Percentiles rank a stretch among this genome's conserved stretches.
Evolutionary conservation across 2,113 vertebrate genomes (phyloP).

Genomic region (Tachuris rubrigastra): DNA sequence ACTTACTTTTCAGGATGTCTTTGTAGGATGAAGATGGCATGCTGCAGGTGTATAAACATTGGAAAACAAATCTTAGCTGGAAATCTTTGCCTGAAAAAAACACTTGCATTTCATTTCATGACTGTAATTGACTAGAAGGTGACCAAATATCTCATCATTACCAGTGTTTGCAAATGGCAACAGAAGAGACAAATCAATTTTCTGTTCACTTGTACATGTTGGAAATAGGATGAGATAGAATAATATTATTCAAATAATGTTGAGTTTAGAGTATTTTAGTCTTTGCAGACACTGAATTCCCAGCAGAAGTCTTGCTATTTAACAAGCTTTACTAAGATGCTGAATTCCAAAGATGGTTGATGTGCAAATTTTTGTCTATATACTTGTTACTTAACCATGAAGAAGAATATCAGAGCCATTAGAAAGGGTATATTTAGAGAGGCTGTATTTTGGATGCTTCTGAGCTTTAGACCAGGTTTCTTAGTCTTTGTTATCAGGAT

Average conservation of each 20-base stretch:
- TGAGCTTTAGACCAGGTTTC: neutral
- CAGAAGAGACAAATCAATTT: neutral
- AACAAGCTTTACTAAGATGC: neutral
- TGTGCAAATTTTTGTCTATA: neutral
- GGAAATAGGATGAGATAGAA: neutral
- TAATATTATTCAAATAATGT: neutral
- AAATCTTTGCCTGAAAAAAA: neutral
- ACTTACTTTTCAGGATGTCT: neutral
- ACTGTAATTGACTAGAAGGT: neutral
- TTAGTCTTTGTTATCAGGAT: neutral
- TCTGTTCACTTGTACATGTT: neutral
- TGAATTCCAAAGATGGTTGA: neutral
- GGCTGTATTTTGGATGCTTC: neutral
- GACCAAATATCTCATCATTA: neutral
- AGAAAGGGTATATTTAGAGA: neutral
- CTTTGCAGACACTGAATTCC: neutral
- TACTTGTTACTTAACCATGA: neutral
- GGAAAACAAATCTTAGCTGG: neutral
- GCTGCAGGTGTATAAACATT: neutral
- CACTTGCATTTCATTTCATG: neutral
- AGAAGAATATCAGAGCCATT: neutral
- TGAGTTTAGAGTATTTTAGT: neutral
- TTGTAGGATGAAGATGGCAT: neutral
- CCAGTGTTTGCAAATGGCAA: neutral
- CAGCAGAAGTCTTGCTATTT: neutral